Evolutionary conservation across 2,113 vertebrate species (phyloP).

Genomic region (Notiomystis cincta): DNA sequence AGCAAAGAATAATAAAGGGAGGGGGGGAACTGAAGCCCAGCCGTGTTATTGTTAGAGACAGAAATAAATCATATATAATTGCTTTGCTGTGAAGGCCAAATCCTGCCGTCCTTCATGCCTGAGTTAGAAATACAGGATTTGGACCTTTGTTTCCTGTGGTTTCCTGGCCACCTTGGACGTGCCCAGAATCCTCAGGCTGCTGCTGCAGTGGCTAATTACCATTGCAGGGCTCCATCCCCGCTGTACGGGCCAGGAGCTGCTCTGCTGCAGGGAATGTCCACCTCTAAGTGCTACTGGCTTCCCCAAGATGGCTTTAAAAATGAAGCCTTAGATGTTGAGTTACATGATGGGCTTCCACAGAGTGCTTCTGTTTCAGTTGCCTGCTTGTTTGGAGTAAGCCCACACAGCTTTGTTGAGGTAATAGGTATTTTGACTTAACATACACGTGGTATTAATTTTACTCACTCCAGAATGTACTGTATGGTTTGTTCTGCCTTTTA

Average conservation of each 20-base stretch:
- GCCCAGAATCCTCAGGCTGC: constrained; percentile 2
- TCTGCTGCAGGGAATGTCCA: not conserved
- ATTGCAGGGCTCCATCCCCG: not conserved
- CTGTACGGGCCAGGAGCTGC: rapidly evolving
- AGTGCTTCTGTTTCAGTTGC: not conserved
- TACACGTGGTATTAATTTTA: not conserved
- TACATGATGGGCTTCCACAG: not conserved
- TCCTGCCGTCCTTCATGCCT: constrained; percentile 57
- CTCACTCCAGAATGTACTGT: not conserved
- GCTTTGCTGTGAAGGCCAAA: constrained; percentile 53
- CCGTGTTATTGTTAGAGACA: constrained; percentile 58
- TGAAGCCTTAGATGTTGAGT: not conserved
- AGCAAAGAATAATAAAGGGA: constrained; percentile 44
- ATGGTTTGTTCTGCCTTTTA: not conserved
- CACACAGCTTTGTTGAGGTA: not conserved
- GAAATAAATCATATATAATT: constrained; percentile 56
- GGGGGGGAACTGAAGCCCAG: constrained; percentile 28
- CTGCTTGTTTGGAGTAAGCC: not conserved
- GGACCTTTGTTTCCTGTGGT: constrained; percentile 51
- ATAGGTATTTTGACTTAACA: not conserved
- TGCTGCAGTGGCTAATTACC: constrained; percentile 26
- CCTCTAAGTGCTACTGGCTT: not conserved
- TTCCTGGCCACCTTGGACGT: constrained; percentile 42
- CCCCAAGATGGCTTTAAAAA: not conserved
- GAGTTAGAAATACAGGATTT: constrained; percentile 59